These are phyloP conservation scores for Diadegma fenestrale DNA, from an alignment of 2,888 invertebrate species.

Conservation along the genomic window DNA sequence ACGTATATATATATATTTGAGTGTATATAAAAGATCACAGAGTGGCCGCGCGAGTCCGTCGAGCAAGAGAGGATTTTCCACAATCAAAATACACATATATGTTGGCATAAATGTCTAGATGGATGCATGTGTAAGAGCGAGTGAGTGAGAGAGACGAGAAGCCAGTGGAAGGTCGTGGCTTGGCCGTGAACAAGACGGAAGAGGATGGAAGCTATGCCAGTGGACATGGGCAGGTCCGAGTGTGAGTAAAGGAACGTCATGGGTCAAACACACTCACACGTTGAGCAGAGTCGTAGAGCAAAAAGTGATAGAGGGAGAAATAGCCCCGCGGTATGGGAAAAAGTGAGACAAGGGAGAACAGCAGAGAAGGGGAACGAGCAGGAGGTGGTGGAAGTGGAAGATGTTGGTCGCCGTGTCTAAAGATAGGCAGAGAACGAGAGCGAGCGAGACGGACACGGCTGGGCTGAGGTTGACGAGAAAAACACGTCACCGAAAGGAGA, in stretches of 20 bases:
- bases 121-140: constrained; percentile 3
- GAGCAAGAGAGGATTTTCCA: constrained; percentile 38
- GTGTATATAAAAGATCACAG: constrained; percentile 38
- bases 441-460: constrained; percentile 1
- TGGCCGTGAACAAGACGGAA: constrained; percentile 65
- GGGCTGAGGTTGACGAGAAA: constrained; percentile 22
- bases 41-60: constrained; percentile 53
- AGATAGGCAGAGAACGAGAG: constrained; percentile 29
- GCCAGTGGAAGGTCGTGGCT: constrained; percentile 68
- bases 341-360: neutral
- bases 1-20: constrained; percentile 18
- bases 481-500: constrained; percentile 32
- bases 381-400: constrained; percentile 51
- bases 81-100: constrained; percentile 4
- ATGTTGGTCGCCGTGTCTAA: constrained; percentile 30
- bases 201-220: constrained; percentile 44
- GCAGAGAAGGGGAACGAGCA: constrained; percentile 30
- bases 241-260: constrained; percentile 43
- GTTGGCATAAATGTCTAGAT: neutral
- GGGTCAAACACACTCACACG: constrained; percentile 34
- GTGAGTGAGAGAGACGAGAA: constrained; percentile 44
- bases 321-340: neutral
- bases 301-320: neutral
- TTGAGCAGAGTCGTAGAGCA: no score
- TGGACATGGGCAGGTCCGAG: constrained; percentile 5